A percentile compares a stretch with the other conserved stretches of the same genome.
Evolutionary conservation across 2,888 invertebrate genomes (phyloP).

Genomic region (Neoaliturus tenellus): DNA sequence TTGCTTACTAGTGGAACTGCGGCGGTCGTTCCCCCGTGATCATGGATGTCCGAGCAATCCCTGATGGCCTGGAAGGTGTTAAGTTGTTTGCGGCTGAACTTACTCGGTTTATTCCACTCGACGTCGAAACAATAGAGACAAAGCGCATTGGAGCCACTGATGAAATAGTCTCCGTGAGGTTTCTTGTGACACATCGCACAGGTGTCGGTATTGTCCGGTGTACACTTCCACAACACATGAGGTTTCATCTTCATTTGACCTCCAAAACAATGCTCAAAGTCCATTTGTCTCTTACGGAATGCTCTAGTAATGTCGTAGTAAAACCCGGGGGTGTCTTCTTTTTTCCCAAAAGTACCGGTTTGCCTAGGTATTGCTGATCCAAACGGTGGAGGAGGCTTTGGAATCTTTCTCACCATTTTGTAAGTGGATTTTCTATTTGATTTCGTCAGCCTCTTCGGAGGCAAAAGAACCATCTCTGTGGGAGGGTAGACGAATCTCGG

Average conservation of each 20-base stretch:
- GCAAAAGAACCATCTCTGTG: not conserved
- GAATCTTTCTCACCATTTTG: no score
- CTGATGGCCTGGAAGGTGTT: slow-evolving; percentile 70
- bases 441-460: not conserved
- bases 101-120: slow-evolving; percentile 32
- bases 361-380: not conserved
- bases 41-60: slow-evolving; percentile 71
- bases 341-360: not conserved
- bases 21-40: slow-evolving; percentile 71
- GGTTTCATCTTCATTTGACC: slow-evolving; percentile 72
- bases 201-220: slow-evolving; percentile 70
- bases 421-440: no score
- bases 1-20: slow-evolving; percentile 68
- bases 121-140: slow-evolving; percentile 22
- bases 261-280: slow-evolving; percentile 72
- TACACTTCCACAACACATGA: slow-evolving; percentile 73
- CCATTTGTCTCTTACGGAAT: slow-evolving; percentile 64
- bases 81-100: slow-evolving; percentile 39
- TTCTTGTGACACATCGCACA: slow-evolving; percentile 72
- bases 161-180: slow-evolving; percentile 75
- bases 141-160: slow-evolving; percentile 10
- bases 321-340: slow-evolving; percentile 16
- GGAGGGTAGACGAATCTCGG: slow-evolving; percentile 5
- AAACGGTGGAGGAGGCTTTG: slow-evolving; percentile 12
- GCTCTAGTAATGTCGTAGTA: slow-evolving; percentile 42